These are phyloP conservation scores for Nematostella vectensis DNA, from an alignment of 92 coral and sea anemone species.

Conservation along the genomic window DNA sequence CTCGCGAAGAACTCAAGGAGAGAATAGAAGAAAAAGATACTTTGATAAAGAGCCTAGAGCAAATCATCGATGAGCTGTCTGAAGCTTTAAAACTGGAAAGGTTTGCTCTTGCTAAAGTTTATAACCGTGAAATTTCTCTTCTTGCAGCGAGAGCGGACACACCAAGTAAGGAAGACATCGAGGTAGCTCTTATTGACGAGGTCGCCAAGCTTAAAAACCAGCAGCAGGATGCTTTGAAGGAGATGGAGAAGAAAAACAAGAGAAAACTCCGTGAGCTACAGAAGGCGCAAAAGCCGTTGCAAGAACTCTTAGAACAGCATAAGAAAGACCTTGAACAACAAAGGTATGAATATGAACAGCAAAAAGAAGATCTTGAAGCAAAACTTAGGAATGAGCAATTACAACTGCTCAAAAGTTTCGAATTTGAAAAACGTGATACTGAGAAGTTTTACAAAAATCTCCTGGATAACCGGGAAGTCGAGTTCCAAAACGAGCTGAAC, in stretches of 20 bases:
- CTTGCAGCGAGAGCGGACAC: constrained; percentile 50
- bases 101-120: constrained; percentile 55
- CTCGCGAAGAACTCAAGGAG: constrained; percentile 16
- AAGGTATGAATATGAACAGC: constrained; percentile 37
- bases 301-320: constrained; percentile 33
- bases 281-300: constrained; percentile 37
- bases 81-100: constrained; percentile 49
- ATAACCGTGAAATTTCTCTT: constrained; percentile 66
- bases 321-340: constrained; percentile 45
- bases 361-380: constrained; percentile 65
- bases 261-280: constrained; percentile 35
- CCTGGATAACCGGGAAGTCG: constrained; percentile 47
- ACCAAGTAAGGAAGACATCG: constrained; percentile 52
- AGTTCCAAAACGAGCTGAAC: constrained; percentile 41
- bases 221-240: constrained; percentile 31
- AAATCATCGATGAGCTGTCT: constrained; percentile 35
- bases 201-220: constrained; percentile 50
- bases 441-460: constrained; percentile 47
- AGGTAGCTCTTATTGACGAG: constrained; percentile 63
- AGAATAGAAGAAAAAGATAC: constrained; percentile 37
- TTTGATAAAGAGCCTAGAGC: constrained; percentile 33
- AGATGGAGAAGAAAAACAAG: constrained; percentile 43
- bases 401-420: constrained; percentile 66
- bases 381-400: constrained; percentile 69
- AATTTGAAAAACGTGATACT: constrained; percentile 71